Base-by-base conservation (phyloP, 2,888 invertebrate species). In the Drepana falcataria region DNA sequence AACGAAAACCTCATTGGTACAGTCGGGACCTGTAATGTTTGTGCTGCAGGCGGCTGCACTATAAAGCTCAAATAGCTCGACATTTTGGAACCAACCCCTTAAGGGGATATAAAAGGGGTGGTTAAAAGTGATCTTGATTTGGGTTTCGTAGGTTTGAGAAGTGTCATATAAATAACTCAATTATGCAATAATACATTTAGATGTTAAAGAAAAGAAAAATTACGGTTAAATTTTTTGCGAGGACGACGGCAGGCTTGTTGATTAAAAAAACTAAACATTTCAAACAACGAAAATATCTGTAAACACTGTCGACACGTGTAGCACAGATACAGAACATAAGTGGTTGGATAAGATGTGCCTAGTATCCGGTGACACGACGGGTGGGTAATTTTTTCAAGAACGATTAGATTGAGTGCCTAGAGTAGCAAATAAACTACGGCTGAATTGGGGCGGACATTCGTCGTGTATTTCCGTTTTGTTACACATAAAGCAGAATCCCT, bases 281-380 rank as follows among this genome's bases (percentile, higher is more conserved):
- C 64, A 81, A 71, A 68, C 60, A 68, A 71, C 68, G 70, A 71
- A 74, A 78, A 76, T 63, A 67, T 71, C 71, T 81, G 83, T 83
- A 82, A 84, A 85, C 85, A 83, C 61, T 72, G 66, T 68, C 69
- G 77, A 85, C 87, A 87, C 83, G 81, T 87, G 87, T 85, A 80
- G 60, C 66, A 66, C 77, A 81, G 81, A 83, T 79, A 77, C 62
- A 68, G 55, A 55, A 60, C 67, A 77, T 76, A 74, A 82, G 79
- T 79, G 75, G 75, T 60, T 69, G 79, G 79, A 75, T 81, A 79
- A 77, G 75, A 74, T 66, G 73, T 75, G 83, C 84, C 73, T 69
- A 62, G 71, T 73, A 77, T 75, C 73, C 76, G 73, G 75, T 64
- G 61, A 62, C 66, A 65, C 63, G 67, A 69, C 66, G 63, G 63